phyloP scores from a whole-genome alignment of 2,113 vertebrate genomes.

The Tursiops truncatus region DNA sequence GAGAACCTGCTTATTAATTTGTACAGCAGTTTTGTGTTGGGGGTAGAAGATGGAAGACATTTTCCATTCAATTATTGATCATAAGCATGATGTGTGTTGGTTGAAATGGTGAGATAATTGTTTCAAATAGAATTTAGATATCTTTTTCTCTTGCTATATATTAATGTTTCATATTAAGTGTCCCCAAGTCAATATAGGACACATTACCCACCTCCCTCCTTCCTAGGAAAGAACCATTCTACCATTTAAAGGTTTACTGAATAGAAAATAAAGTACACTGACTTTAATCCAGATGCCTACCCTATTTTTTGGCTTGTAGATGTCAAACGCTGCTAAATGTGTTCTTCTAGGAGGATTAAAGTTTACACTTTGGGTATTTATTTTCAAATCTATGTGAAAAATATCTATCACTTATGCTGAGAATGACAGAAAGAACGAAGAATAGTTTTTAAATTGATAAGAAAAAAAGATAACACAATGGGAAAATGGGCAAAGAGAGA shows the following conservation, averaged over 20 bases:
- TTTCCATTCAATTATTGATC: background rate
- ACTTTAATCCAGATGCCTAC: background rate
- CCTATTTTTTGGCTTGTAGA: background rate
- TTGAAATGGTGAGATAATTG: background rate
- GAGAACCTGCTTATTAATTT: background rate
- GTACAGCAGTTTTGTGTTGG: background rate
- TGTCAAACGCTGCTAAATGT: background rate
- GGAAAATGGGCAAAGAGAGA: background rate
- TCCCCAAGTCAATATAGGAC: background rate
- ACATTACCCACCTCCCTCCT: background rate
- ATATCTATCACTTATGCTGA: background rate
- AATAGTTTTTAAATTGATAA: background rate
- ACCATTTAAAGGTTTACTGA: background rate
- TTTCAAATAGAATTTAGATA: background rate
- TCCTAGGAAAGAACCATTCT: background rate
- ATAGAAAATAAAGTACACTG: background rate
- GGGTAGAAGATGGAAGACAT: background rate
- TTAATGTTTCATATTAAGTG: background rate
- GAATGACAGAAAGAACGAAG: background rate
- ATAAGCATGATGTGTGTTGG: background rate
- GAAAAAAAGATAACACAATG: background rate
- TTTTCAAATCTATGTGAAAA: background rate
- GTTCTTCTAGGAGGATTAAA: background rate
- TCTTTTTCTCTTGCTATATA: background rate
- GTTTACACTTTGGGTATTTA: background rate